Conservation (phyloP, 2,888 invertebrate genomes). For the Cotesia congregata region DNA sequence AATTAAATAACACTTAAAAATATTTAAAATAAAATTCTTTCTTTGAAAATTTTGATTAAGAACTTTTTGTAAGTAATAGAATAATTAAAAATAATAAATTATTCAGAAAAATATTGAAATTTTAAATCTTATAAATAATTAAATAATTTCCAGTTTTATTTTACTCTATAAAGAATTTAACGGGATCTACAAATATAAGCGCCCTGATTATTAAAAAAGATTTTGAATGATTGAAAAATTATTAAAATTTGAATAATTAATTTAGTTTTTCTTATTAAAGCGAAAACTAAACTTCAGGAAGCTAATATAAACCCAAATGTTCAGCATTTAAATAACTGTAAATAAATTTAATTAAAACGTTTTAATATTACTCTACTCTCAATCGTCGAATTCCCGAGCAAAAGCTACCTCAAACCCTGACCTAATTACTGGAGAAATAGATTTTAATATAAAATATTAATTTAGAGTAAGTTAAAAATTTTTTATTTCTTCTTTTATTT, state of each 20-base stretch:
- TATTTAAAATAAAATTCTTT: too few species aligned
- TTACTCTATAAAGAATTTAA: neutral
- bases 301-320: neutral
- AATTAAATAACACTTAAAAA: too few species aligned
- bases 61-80: too few species aligned
- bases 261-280: neutral
- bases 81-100: too few species aligned
- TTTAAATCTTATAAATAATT: too few species aligned
- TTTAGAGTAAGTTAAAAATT: neutral
- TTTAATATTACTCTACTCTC: neutral
- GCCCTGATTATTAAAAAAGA: neutral
- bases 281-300: neutral
- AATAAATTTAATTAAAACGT: neutral
- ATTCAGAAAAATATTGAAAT: too few species aligned
- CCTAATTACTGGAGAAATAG: neutral
- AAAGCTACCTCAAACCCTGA: neutral
- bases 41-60: too few species aligned
- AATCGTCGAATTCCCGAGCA: neutral
- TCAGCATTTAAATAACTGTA: neutral
- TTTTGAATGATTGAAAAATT: neutral
- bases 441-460: neutral
- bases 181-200: neutral
- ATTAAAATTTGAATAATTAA: too few species aligned
- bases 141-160: neutral
- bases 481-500: neutral